phyloP scores from a whole-genome alignment of 2,113 vertebrate genomes.

The Catagonus wagneri region DNA sequence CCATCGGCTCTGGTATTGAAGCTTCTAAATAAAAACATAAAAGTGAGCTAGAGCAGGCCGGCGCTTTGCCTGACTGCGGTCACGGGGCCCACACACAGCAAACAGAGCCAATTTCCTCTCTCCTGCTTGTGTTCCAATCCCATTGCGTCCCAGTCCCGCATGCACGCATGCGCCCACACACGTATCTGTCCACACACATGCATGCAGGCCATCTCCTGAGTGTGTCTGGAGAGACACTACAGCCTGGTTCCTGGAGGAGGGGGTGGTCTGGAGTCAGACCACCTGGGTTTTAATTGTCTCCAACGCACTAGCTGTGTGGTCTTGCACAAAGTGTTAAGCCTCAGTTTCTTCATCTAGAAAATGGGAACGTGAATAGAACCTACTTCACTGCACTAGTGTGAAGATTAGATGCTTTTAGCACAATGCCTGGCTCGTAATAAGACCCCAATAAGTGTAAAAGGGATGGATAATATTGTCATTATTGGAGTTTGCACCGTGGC shows the following conservation, averaged over 20 bases:
- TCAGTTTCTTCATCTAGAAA: background rate
- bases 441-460: background rate
- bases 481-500: too few species aligned
- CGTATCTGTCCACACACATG: background rate
- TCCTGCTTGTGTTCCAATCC: slow-evolving; percentile 38
- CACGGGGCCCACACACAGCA: slow-evolving; percentile 70
- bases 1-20: slow-evolving; percentile 86
- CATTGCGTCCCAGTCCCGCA: background rate
- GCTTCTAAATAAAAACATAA: slow-evolving; percentile 91
- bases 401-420: background rate
- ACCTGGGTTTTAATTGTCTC: background rate
- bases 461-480: background rate
- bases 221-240: background rate
- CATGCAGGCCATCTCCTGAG: background rate
- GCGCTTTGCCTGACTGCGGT: slow-evolving; percentile 77
- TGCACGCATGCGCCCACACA: background rate
- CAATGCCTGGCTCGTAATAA: background rate
- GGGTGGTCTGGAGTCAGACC: background rate
- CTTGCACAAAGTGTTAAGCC: background rate
- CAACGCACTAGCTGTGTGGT: slow-evolving; percentile 17
- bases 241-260: background rate
- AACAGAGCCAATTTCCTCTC: slow-evolving; percentile 77
- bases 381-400: background rate
- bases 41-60: slow-evolving; percentile 86
- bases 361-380: background rate